Conservation (phyloP, 1,140 invertebrate genomes). For the Lepidotrigona ventralis region DNA sequence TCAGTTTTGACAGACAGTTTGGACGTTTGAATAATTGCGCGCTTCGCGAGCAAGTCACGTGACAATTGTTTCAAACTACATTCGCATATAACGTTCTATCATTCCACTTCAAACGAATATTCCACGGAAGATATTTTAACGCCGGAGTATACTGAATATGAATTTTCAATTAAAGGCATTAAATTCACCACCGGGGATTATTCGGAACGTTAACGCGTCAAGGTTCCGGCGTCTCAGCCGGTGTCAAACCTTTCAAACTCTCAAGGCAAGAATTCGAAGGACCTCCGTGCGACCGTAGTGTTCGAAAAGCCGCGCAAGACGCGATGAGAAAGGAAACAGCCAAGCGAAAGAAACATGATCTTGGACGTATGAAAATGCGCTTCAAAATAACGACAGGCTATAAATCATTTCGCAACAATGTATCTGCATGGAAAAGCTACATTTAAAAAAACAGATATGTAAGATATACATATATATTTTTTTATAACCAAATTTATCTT, state of each 20-base stretch:
- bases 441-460: neutral
- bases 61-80: neutral
- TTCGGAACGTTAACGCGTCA: neutral
- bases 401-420: neutral
- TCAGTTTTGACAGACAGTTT: neutral
- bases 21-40: neutral
- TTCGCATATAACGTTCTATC: neutral
- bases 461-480: neutral
- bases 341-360: constrained; percentile 25
- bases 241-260: constrained; percentile 32
- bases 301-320: constrained; percentile 7
- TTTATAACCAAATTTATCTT: neutral
- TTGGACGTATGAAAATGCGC: neutral
- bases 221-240: neutral
- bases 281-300: constrained; percentile 6
- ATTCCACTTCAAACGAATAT: no score
- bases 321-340: constrained; percentile 19
- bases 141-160: neutral
- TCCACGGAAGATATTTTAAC: neutral
- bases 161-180: neutral
- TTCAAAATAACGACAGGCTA: neutral
- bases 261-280: constrained; percentile 9
- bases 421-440: neutral
- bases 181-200: neutral
- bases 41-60: neutral